Percentiles rank a stretch among this genome's conserved stretches.
Conservation (phyloP, 2,113 vertebrate genomes). For the Clupea harengus region DNA sequence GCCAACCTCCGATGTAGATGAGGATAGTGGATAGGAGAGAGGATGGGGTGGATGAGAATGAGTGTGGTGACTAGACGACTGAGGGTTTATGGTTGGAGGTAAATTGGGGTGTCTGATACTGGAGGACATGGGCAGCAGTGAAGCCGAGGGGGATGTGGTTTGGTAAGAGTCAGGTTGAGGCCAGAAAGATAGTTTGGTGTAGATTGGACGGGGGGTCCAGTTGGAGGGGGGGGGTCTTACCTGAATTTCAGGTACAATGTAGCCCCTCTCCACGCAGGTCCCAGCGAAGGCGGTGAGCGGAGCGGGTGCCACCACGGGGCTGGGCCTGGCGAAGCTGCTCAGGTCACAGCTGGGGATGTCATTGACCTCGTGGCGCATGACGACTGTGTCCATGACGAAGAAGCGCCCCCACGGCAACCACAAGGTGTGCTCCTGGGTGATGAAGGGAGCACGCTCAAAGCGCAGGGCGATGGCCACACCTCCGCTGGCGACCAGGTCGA, state of each 20-base stretch:
- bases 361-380: conserved; percentile 97
- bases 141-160: background rate
- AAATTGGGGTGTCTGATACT: too few relatives aligned
- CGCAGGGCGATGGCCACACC: conserved; percentile 87
- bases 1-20: background rate
- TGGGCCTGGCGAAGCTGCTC: conserved; percentile 91
- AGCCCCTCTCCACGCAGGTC: conserved; percentile 84
- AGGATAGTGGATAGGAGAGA: background rate
- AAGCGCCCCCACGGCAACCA: conserved; percentile 98
- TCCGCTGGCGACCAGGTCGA: conserved; percentile 91
- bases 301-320: conserved; percentile 86
- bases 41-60: background rate
- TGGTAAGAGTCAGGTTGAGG: background rate
- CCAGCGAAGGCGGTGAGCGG: conserved; percentile 89
- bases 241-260: conserved; percentile 93
- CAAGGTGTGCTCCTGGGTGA: conserved; percentile 93
- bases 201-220: background rate
- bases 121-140: background rate
- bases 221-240: conserved; percentile 60
- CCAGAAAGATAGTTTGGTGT: background rate
- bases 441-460: conserved; percentile 95
- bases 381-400: conserved; percentile 96
- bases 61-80: too few relatives aligned
- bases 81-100: too few relatives aligned
- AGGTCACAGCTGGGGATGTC: conserved; percentile 98